Conservation (phyloP, 2,888 invertebrate species). For the Seira musarum region DNA sequence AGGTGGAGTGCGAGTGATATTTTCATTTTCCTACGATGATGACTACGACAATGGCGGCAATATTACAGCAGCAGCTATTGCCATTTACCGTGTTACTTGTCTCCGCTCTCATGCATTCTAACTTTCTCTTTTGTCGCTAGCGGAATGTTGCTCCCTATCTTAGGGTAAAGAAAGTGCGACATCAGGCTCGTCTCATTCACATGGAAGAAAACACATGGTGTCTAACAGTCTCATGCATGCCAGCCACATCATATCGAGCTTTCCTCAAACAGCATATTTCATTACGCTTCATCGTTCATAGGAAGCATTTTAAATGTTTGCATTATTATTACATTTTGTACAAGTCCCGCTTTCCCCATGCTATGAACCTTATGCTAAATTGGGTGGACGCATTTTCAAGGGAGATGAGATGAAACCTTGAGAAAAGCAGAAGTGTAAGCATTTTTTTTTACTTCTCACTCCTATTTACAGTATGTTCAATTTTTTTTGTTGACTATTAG, state of each 20-base stretch:
- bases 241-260: not conserved
- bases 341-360: too few relatives aligned
- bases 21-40: constrained; percentile 39
- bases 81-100: not conserved
- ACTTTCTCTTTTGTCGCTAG: too few relatives aligned
- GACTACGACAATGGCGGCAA: constrained; percentile 42
- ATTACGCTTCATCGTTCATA: constrained; percentile 42
- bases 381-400: not conserved
- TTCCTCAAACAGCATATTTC: constrained; percentile 19
- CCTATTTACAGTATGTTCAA: too few relatives aligned
- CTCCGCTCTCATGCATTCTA: too few relatives aligned
- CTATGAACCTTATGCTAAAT: too few relatives aligned
- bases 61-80: constrained; percentile 33
- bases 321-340: not conserved
- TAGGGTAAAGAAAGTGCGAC: constrained; percentile 13
- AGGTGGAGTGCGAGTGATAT: constrained; percentile 45
- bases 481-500: too few relatives aligned
- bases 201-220: constrained; percentile 30
- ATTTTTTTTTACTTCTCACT: constrained; percentile 10
- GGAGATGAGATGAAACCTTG: constrained; percentile 20
- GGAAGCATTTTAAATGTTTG: constrained; percentile 36
- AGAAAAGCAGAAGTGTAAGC: constrained; percentile 33
- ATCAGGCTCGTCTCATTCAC: constrained; percentile 27
- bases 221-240: not conserved
- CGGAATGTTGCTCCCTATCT: too few relatives aligned